Evolutionary conservation across 1,140 invertebrate genomes (phyloP).

Genomic region (Hyposmocoma kahamanoa): DNA sequence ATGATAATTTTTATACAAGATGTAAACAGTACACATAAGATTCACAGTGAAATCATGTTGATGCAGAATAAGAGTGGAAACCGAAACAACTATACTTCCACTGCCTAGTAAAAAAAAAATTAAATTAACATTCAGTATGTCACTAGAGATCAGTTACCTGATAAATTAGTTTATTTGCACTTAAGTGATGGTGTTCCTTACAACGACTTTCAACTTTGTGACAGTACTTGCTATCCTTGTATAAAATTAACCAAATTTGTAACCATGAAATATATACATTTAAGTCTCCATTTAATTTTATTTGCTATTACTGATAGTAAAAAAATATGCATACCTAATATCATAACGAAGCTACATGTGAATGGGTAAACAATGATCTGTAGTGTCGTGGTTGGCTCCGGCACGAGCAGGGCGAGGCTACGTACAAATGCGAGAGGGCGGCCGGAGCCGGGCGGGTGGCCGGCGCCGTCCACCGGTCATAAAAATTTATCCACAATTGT

Average conservation of each 20-base stretch:
- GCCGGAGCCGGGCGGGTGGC: conserved; percentile 19
- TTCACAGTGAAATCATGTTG: conserved; percentile 48
- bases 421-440: conserved; percentile 46
- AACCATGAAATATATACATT: conserved; percentile 70
- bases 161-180: conserved; percentile 38
- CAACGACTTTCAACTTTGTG: conserved; percentile 59
- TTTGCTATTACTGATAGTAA: conserved; percentile 67
- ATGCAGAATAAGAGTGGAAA: conserved; percentile 42
- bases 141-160: conserved; percentile 59
- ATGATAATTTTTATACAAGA: conserved; percentile 66
- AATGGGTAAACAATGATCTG: conserved; percentile 56
- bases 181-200: conserved; percentile 30
- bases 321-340: conserved; percentile 73
- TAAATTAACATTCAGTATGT: conserved; percentile 41
- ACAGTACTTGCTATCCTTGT: conserved; percentile 58
- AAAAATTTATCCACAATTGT: conserved; percentile 67
- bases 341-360: conserved; percentile 67
- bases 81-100: conserved; percentile 47
- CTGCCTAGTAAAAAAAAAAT: conserved; percentile 37
- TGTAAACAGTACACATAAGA: conserved; percentile 60
- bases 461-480: conserved; percentile 21
- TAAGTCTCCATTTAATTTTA: conserved; percentile 53
- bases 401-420: conserved; percentile 43
- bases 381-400: conserved; percentile 28
- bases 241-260: conserved; percentile 69